Percentiles rank a stretch among this genome's conserved stretches.
Evolutionary conservation across 1,140 invertebrate species (phyloP).

Genomic region (Aphaenogaster rudis): DNA sequence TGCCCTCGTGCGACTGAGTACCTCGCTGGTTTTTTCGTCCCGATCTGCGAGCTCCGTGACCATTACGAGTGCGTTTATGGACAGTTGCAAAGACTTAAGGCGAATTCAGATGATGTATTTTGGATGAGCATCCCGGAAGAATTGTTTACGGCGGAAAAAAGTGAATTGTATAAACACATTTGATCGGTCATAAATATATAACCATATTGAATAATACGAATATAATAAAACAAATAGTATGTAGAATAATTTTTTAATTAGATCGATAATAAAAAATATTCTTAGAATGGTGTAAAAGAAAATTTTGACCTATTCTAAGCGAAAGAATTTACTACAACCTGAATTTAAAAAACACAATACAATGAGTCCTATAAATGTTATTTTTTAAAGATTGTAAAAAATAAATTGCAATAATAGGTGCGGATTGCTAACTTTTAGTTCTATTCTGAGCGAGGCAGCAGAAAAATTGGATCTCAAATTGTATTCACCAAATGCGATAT

Average conservation of each 20-base stretch:
- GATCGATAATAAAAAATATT: neutral
- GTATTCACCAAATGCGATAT: neutral
- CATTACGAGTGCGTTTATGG: conserved; percentile 44
- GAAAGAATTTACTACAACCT: neutral
- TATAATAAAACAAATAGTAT: neutral
- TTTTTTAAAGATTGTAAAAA: neutral
- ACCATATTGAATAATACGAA: neutral
- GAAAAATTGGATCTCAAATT: conserved; percentile 40
- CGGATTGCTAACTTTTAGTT: neutral
- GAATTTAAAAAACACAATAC: neutral
- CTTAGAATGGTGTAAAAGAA: neutral
- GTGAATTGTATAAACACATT: neutral
- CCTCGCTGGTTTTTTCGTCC: neutral
- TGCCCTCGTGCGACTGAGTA: neutral
- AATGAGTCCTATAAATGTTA: neutral
- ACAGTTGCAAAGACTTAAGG: conserved; percentile 14
- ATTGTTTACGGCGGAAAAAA: neutral
- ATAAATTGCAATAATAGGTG: neutral
- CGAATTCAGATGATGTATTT: conserved; percentile 26
- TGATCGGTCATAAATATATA: neutral
- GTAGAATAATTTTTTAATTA: neutral
- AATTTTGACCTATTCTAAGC: neutral
- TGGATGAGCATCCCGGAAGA: conserved; percentile 15
- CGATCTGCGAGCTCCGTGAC: conserved; percentile 6
- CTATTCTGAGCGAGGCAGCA: neutral